Evolutionary conservation across 2,113 vertebrate genomes (phyloP).

Genomic region (Physeter macrocephalus): DNA sequence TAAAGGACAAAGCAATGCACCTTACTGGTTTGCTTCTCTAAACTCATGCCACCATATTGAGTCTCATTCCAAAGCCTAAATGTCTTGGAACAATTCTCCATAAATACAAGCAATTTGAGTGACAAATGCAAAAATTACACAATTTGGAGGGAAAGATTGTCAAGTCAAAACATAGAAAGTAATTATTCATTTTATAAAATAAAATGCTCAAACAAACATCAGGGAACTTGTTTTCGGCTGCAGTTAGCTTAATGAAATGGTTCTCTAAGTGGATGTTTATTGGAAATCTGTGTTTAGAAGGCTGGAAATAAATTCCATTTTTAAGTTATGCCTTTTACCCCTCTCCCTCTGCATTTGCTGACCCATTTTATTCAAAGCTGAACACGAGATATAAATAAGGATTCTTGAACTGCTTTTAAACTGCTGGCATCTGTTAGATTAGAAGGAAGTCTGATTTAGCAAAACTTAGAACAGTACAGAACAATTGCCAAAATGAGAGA

Average conservation of each 20-base stretch:
- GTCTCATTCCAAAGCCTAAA: conserved; percentile 55
- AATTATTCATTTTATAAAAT: conserved; percentile 60
- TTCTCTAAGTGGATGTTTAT: conserved; percentile 70
- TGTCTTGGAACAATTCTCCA: conserved; percentile 34
- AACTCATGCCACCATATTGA: not conserved
- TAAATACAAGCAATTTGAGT: conserved; percentile 57
- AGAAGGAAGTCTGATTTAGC: conserved; percentile 65
- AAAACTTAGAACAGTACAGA: conserved; percentile 44
- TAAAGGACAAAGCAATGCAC: conserved; percentile 19
- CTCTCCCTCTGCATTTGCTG: conserved; percentile 28
- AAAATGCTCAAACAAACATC: conserved; percentile 64
- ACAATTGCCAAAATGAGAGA: conserved; percentile 45
- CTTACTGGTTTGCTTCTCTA: not conserved
- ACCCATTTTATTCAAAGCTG: conserved; percentile 54
- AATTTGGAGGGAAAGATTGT: conserved; percentile 23
- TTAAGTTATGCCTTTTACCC: conserved; percentile 38
- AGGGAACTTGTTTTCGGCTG: conserved; percentile 48
- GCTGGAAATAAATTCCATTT: conserved; percentile 60
- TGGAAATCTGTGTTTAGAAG: conserved; percentile 55
- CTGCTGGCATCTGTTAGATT: conserved; percentile 66
- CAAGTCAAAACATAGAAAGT: conserved; percentile 55
- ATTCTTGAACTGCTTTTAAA: conserved; percentile 69
- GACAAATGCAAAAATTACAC: conserved; percentile 67
- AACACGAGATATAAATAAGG: conserved; percentile 59
- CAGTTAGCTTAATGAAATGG: conserved; percentile 67